Base-by-base conservation (phyloP, 2,113 vertebrate species). In the Halichoeres trimaculatus region DNA sequence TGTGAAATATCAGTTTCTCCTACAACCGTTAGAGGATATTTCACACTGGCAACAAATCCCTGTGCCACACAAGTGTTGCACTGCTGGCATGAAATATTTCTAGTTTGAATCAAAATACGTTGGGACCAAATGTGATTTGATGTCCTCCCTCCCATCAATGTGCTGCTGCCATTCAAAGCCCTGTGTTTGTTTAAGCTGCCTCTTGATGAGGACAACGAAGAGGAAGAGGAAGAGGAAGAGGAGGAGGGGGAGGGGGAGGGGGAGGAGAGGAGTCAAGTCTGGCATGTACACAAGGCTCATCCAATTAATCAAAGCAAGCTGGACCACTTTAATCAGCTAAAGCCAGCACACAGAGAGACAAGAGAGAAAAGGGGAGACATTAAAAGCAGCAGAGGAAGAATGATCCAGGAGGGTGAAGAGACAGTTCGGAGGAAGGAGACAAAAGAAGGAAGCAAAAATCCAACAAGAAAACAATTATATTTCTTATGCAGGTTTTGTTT, bases 241-340 rank as follows among this genome's bases (percentile, higher is more conserved):
- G 34, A 65, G 8, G 61, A 40, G 13, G 51, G 24, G 36, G 68
- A 64, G 16, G 26, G 35, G 40, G 40, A 54, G 30, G 40, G 63
- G 58, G 62, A 45, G 16, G 26, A 41, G 35, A 34, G 3, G 50
- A 60, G 70, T 51, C 17, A 48, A 70, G 40, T 56, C 60, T 89
- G 89, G 85, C 87, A 84, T 6, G 3, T 58, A 74, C 63, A 84
- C 77, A 71, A 84, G 73, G 84, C 77, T 76, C 86, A 85, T 89
- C 77, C 80, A 89, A 89, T 89, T 91, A 88, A 90, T 90, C 83
- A 88, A 77, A 72, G 80, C 73, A 59, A 83, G 84, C 86, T 73
- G 66, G 47, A 72, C 78, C 73, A 83, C 77, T 88, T 79, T 85
- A 87, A 91, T 88, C 89, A 90, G 78, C 71, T 71, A 59, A 79